These are phyloP conservation scores for Eleginops maclovinus DNA, from an alignment of 2,113 vertebrate species.

Conservation along the genomic window DNA sequence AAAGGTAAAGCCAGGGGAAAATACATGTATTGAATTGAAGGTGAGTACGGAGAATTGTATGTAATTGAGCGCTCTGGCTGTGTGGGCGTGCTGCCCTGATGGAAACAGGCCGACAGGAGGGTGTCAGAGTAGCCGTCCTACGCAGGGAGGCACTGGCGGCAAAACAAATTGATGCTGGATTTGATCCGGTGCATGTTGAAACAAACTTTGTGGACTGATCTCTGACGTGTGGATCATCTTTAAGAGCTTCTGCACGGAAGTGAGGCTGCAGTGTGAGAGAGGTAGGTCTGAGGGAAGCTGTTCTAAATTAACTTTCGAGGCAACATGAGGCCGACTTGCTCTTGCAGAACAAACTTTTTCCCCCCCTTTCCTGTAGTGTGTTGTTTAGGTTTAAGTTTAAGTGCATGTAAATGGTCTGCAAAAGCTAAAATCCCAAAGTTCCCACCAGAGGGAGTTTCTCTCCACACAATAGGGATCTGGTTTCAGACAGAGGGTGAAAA, in stretches of 20 bases:
- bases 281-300: background rate
- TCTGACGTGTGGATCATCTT: background rate
- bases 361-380: too few relatives aligned
- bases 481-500: too few relatives aligned
- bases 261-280: background rate
- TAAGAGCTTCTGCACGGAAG: background rate
- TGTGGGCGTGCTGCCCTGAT: slow-evolving; percentile 34
- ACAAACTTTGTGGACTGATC: background rate
- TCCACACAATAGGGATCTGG: too few relatives aligned
- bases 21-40: slow-evolving; percentile 32
- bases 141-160: background rate
- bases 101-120: slow-evolving; percentile 13
- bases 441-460: too few relatives aligned
- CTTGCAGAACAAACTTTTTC: background rate
- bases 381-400: too few relatives aligned
- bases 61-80: slow-evolving; percentile 10
- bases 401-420: too few relatives aligned
- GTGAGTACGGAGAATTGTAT: slow-evolving; percentile 30
- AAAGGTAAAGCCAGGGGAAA: slow-evolving; percentile 15
- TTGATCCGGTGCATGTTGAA: background rate
- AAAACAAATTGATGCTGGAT: slow-evolving; percentile 22
- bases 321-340: background rate
- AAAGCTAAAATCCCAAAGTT: too few relatives aligned
- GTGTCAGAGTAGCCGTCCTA: slow-evolving; percentile 10
- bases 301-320: background rate